A percentile compares a stretch with the other conserved stretches of the same genome.
Evolutionary conservation across 1,140 invertebrate species (phyloP).

Genomic region (Chymomyza costata): DNA sequence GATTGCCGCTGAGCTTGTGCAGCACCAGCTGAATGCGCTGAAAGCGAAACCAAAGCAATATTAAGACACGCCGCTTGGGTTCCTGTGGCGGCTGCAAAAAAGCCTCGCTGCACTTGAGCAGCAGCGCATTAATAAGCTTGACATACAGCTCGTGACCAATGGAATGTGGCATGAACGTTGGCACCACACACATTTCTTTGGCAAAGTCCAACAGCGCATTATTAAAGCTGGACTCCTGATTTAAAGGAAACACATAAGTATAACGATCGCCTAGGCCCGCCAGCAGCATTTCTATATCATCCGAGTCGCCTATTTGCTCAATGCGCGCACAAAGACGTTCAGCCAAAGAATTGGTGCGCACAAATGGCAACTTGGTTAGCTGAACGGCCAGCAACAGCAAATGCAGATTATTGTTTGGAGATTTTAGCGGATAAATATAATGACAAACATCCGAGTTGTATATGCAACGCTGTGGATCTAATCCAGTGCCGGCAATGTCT

Average conservation of each 20-base stretch:
- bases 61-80: slow-evolving; percentile 75
- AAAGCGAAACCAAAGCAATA: slow-evolving; percentile 80
- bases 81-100: slow-evolving; percentile 56
- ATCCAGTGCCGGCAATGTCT: slow-evolving; percentile 53
- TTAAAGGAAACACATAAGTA: slow-evolving; percentile 14
- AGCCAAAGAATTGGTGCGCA: slow-evolving; percentile 75
- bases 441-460: slow-evolving; percentile 80
- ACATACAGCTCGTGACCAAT: slow-evolving; percentile 79
- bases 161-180: slow-evolving; percentile 78
- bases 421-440: slow-evolving; percentile 80
- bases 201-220: slow-evolving; percentile 29
- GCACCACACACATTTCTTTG: slow-evolving; percentile 75
- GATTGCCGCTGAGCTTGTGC: slow-evolving; percentile 75
- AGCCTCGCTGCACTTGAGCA: slow-evolving; percentile 72
- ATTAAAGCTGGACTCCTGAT: slow-evolving; percentile 13
- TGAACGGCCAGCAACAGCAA: slow-evolving; percentile 78
- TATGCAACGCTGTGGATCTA: slow-evolving; percentile 80
- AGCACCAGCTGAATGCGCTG: slow-evolving; percentile 78
- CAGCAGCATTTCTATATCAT: slow-evolving; percentile 75
- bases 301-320: slow-evolving; percentile 74
- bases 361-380: slow-evolving; percentile 78
- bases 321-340: slow-evolving; percentile 62
- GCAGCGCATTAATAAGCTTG: slow-evolving; percentile 75
- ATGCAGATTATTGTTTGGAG: slow-evolving; percentile 76
- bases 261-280: slow-evolving; percentile 27